Base-by-base conservation (phyloP, 2,888 invertebrate genomes). In the Hirtodrosophila cameraria region DNA sequence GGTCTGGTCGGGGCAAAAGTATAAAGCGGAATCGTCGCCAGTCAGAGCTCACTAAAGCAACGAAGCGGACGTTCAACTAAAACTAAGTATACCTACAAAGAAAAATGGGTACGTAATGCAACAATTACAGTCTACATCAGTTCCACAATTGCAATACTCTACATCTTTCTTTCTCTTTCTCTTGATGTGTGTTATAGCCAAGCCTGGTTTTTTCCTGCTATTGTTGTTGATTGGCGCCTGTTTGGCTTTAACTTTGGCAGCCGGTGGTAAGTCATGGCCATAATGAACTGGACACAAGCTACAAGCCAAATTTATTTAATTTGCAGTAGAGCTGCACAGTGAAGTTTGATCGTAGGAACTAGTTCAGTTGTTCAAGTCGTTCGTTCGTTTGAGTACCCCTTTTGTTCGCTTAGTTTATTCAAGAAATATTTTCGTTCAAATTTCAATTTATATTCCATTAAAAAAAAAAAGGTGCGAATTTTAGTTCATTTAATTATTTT, bases 261-360 rank as follows among this genome's bases (percentile, higher is more conserved):
- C 69, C 31, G 74, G 86, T 49, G 87, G 88, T 88, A 84, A 75
- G 75, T 78, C 25, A 46, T 33, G 66, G 13, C 12, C 49, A 60
- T 28, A 33, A 5, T 33, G 36, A 20, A 35, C 1, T 6, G 5
- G 5, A 1, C 12, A 1, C 9, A 15, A 7, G n/a, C 12, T 7
- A 9, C 30, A 1, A 4, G 7, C 12, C n/a, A 33, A 46, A n/a
- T 30, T 18, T 54, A 7, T 6, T 7, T 6, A 1, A 6, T 12
- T 9, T 23, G 6, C 8, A 23, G 7, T 8, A 23, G 23, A 7
- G 23, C 8, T 23, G 23, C 8, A 5, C 23, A 7, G 2, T 7
- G 23, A 7, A 7, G 23, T 23, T 23, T 6, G 8, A 2, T 23
- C 8, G 8, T 7, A 3, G 23, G 23, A 23, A 23, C 23, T 5